Evolutionary conservation across 2,797 vertebrate genomes (phyloP), one percentile per base, ranked within the genome.

Genomic region (Bovichtus diacanthus): DNA sequence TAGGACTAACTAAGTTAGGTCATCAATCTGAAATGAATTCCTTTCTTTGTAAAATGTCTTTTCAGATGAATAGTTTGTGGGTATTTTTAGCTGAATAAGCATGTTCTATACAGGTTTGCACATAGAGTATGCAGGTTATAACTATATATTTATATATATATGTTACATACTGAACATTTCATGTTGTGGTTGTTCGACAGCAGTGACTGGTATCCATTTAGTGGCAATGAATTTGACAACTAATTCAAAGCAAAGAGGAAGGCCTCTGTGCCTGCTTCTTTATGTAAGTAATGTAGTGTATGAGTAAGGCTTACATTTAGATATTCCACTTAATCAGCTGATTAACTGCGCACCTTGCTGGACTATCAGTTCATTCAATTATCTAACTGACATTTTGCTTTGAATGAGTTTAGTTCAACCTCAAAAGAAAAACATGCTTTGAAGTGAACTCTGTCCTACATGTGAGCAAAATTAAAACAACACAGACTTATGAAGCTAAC

Each of bases 161-260:
- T 55, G 64, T 54, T 43, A 27, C 51, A 53, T 19, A 13, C 38
- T 76, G 62, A 34, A 39, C 39, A 41, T 27, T 55, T 36, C 11
- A 51, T 23, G 9, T 19, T 54, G 25, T 71, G 16, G 11, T 39
- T 56, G 10, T 12, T 13, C 19, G 23, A 62, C n/a, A 54, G 3
- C 49, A 63, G 31, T 38, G 36, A 63, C 19, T 47, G 61, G 34
- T 66, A 78, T 84, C 76, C 15, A 54, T 68, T 71, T 49, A 53
- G 16, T 21, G 41, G 6, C 50, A 81, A 72, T 79, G 25, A 50
- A 47, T 78, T 36, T 75, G 66, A 70, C 66, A 78, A 56, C 18
- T 70, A 23, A 71, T 58, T 81, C 62, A 81, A 50, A 47, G 41
- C 23, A n/a, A 47, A 61, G 12, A 62, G 11, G 27, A 55, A 51